phyloP scores from a whole-genome alignment of 2,113 vertebrate genomes.

The Turnix velox region DNA sequence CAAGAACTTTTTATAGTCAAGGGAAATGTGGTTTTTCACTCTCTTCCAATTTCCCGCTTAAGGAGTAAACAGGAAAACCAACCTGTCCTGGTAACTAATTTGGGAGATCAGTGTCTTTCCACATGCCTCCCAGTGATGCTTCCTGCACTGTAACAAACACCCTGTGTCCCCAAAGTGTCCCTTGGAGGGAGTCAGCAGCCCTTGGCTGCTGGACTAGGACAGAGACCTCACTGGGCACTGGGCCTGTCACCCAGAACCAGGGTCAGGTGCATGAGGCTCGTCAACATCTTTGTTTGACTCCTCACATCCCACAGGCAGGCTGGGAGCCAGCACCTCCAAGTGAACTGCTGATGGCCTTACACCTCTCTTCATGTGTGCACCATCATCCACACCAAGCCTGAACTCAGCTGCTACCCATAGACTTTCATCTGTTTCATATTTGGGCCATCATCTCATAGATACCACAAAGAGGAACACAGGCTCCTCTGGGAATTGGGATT shows the following conservation, averaged over 20 bases:
- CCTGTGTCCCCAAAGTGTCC: fast-evolving
- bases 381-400: neutral
- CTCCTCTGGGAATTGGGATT: neutral
- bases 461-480: neutral
- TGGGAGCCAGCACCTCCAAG: neutral
- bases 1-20: neutral
- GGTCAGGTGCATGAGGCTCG: fast-evolving
- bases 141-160: fast-evolving
- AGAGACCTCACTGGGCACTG: fast-evolving
- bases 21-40: constrained; percentile 7
- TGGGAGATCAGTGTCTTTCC: neutral
- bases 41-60: constrained; percentile 1
- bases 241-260: neutral
- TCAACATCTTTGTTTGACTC: neutral
- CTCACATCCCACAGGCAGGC: neutral
- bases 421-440: neutral
- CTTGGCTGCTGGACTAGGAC: fast-evolving
- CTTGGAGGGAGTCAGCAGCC: neutral
- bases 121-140: neutral
- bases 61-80: constrained; percentile 60
- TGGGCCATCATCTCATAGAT: neutral
- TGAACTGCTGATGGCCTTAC: neutral
- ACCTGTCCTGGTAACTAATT: constrained; percentile 21
- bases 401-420: neutral
- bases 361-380: fast-evolving